Percentiles rank a stretch among this genome's conserved stretches.
phyloP scores from a whole-genome alignment of 2,113 vertebrate genomes.

The Patagioenas fasciata region DNA sequence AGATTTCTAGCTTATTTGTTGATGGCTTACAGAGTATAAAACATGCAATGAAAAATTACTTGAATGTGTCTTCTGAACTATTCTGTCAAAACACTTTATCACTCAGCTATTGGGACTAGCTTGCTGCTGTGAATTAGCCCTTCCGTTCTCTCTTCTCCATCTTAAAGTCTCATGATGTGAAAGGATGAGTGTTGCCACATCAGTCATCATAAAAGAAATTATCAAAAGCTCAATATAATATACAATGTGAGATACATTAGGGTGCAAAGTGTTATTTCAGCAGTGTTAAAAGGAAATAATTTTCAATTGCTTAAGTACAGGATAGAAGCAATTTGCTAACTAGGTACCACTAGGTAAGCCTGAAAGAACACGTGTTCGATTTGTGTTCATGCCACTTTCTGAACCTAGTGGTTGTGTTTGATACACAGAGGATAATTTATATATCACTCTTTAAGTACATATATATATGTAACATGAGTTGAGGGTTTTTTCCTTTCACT shows the following conservation, averaged over 20 bases:
- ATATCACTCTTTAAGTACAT: not conserved
- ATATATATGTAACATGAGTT: not conserved
- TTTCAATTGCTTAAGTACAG: not conserved
- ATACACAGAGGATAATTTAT: no score
- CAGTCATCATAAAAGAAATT: not conserved
- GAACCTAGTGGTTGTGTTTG: not conserved
- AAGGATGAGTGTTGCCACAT: not conserved
- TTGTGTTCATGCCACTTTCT: not conserved
- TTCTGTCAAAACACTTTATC: slow-evolving; percentile 17
- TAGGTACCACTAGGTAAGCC: not conserved
- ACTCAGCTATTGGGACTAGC: not conserved
- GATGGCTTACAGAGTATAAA: slow-evolving; percentile 35
- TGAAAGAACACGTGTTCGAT: not conserved
- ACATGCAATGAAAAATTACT: slow-evolving; percentile 31
- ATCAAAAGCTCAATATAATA: not conserved
- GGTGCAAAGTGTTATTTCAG: not conserved
- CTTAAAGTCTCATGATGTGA: not conserved
- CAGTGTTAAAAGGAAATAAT: not conserved
- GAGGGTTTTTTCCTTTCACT: not conserved
- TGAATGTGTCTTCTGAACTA: not conserved
- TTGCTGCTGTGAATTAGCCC: not conserved
- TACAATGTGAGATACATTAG: not conserved
- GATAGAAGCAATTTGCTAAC: not conserved
- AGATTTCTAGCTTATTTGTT: slow-evolving; percentile 25
- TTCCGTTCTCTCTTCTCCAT: not conserved